These are phyloP conservation scores for Buathra laborator DNA, from an alignment of 2,888 invertebrate species.

Conservation along the genomic window DNA sequence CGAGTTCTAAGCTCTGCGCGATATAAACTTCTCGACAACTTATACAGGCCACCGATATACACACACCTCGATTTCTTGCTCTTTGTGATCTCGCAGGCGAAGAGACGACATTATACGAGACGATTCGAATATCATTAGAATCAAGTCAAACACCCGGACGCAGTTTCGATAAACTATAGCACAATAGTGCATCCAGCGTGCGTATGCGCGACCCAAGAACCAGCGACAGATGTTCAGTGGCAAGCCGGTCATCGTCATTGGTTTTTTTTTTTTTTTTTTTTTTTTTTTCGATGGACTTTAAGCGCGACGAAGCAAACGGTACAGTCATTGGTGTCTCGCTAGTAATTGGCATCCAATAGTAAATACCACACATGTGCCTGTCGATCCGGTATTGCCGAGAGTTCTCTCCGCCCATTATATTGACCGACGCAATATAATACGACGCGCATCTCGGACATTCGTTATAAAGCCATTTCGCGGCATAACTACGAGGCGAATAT, in stretches of 20 bases:
- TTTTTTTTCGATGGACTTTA: constrained; percentile 2
- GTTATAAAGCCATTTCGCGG: constrained; percentile 22
- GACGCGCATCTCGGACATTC: not conserved
- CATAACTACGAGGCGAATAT: not conserved
- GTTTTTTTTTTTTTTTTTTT: not conserved
- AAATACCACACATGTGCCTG: not conserved
- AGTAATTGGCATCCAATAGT: constrained; percentile 5
- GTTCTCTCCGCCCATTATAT: not conserved
- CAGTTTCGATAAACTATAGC: not conserved
- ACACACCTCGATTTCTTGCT: too few relatives aligned
- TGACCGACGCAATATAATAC: not conserved
- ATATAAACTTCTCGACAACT: too few relatives aligned
- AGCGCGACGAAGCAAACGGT: not conserved
- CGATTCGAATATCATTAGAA: constrained; percentile 30
- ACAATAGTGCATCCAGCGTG: not conserved
- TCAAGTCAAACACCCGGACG: constrained; percentile 43
- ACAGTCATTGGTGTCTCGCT: not conserved
- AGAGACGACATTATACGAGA: too few relatives aligned
- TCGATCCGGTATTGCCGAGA: constrained; percentile 17
- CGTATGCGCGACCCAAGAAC: not conserved
- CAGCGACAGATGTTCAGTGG: not conserved
- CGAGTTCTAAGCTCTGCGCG: too few relatives aligned
- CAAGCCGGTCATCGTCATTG: constrained; percentile 3
- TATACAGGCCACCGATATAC: too few relatives aligned
- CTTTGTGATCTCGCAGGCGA: too few relatives aligned